Percentiles rank a stretch among this genome's conserved stretches.
Evolutionary conservation across 2,113 vertebrate species (phyloP).

Genomic region (Glaucomys volans): DNA sequence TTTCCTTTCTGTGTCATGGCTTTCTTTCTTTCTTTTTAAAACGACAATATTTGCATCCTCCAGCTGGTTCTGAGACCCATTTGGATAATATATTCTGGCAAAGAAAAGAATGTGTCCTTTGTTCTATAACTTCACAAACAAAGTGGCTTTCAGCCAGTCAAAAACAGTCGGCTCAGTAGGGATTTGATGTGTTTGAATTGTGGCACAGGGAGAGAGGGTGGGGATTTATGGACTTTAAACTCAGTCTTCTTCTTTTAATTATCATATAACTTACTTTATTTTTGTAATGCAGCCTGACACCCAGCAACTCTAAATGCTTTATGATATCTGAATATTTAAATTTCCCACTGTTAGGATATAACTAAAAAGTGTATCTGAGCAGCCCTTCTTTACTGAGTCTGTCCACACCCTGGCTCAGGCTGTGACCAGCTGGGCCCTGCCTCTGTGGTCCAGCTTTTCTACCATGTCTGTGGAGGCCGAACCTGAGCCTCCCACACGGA

Average conservation of each 20-base stretch:
- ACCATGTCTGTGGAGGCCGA: too few relatives aligned
- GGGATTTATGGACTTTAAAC: neutral
- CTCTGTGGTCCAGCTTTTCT: neutral
- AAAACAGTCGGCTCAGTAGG: neutral
- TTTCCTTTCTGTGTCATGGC: constrained; percentile 51
- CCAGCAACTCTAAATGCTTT: neutral
- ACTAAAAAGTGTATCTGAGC: neutral
- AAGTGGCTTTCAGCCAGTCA: neutral
- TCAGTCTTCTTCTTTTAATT: constrained; percentile 12
- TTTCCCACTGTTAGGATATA: neutral
- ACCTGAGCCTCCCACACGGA: rapidly evolving
- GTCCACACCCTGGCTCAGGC: neutral
- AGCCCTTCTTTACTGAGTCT: neutral
- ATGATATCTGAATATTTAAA: constrained; percentile 27
- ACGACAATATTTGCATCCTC: constrained; percentile 44
- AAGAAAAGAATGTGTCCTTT: constrained; percentile 55
- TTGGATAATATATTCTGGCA: constrained; percentile 49
- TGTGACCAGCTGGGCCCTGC: neutral
- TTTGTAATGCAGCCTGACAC: neutral
- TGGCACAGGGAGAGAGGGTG: neutral
- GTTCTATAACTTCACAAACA: constrained; percentile 4
- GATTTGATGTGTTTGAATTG: neutral
- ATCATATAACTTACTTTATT: neutral
- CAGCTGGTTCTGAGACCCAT: neutral
- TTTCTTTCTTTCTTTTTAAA: neutral